These are phyloP conservation scores for Cephalopterus ornatus DNA, from an alignment of 2,113 vertebrate genomes.

Conservation along the genomic window DNA sequence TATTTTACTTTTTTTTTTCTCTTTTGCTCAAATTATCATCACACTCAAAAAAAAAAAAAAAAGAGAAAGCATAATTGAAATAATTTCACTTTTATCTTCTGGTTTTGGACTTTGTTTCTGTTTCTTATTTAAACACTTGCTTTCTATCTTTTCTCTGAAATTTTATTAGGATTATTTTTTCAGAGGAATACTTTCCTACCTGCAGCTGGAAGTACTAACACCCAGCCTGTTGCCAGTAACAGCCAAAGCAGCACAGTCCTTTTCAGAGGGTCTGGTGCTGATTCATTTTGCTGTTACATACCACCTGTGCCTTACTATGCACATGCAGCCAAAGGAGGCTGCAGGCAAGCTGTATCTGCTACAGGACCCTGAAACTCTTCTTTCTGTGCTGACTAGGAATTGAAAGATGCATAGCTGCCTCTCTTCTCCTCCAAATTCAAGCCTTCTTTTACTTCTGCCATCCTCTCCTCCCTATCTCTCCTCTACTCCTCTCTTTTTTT, in stretches of 20 bases:
- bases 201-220: neutral
- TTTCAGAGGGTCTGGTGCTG: neutral
- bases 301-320: neutral
- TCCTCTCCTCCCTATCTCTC: neutral
- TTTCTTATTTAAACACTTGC: neutral
- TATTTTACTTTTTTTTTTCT: neutral
- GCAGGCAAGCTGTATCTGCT: neutral
- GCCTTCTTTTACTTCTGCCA: neutral
- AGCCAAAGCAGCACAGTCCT: neutral
- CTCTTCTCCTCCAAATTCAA: neutral
- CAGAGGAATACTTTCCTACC: neutral
- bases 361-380: neutral
- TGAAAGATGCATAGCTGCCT: neutral
- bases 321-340: neutral
- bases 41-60: neutral
- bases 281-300: neutral
- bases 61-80: neutral
- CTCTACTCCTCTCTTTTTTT: neutral
- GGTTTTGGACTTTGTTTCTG: neutral
- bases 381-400: accelerated
- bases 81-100: neutral
- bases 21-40: neutral
- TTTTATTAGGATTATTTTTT: neutral
- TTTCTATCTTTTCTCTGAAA: neutral
- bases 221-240: neutral